Base-by-base conservation (phyloP, 2,888 invertebrate species). In the Apamea epomidion region DNA sequence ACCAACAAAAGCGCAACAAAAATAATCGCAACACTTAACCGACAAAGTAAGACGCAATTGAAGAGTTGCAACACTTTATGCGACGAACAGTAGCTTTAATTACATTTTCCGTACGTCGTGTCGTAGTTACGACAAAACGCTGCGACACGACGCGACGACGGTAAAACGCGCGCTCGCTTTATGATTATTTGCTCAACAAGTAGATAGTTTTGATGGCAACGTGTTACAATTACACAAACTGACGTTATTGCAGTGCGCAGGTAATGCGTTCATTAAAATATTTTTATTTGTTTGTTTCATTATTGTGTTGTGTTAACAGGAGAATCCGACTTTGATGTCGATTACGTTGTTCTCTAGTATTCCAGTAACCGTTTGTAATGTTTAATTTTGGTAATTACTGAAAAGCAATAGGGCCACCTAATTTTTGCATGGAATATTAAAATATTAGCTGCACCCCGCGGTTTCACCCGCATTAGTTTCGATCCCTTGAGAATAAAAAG, bases 151-250 rank as follows among this genome's bases (percentile, higher is more conserved):
- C 82, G 68, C 75, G 67, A 72, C 82, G 86, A 70, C 70, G 84
- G 84, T 90, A 88, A 89, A 90, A 89, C 84, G 85, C 79, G 84
- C 90, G 87, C 58, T 48, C 48, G 58, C 90, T 95, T 95, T 95
- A 95, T 94, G 93, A 93, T 94, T 95, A 94, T 95, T 94, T 93
- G 93, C 89, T 94, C 94, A 95, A 95, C 94, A 95, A 93, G 95
- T 95, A 92, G 87, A 90, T 88, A 90, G 88, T 88, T 88, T 83
- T 89, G 74, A 89, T 84, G 89, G 82, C 64, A 78, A 81, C 80
- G 80, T 76, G 85, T 87, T 90, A 87, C 85, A 89, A 88, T 89
- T 84, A 86, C 81, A 84, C 87, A 80, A 85, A 86, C 83, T 69
- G 67, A 71, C 78, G 89, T 84, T 89, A 89, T 80, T 86, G 79